Evolutionary conservation across 2,113 vertebrate species (phyloP).

Genomic region (Xiphophorus couchianus): DNA sequence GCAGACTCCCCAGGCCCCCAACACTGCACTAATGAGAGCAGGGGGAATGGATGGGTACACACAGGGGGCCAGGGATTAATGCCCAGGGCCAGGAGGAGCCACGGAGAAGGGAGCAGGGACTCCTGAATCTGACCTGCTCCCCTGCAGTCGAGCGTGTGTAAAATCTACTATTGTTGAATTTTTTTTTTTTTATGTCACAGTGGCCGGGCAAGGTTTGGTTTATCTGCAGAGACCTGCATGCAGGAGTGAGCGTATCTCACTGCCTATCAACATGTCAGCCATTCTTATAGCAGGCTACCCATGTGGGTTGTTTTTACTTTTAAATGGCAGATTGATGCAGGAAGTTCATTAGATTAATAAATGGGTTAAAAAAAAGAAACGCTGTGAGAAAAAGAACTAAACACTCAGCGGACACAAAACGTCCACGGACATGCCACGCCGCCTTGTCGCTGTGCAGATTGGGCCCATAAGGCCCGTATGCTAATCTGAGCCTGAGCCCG

Average conservation of each 20-base stretch:
- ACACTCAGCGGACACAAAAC: constrained; percentile 9
- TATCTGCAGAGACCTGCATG: constrained; percentile 23
- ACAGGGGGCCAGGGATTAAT: constrained; percentile 75
- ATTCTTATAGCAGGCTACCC: constrained; percentile 8
- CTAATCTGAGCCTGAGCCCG: constrained; percentile 71
- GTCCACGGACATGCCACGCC: constrained; percentile 37
- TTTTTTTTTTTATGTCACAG: constrained; percentile 28
- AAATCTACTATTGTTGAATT: constrained; percentile 38
- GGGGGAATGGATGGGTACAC: constrained; percentile 74
- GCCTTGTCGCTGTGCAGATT: constrained; percentile 70
- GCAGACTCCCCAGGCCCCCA: constrained; percentile 70
- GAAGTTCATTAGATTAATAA: background rate
- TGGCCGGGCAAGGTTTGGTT: constrained; percentile 16
- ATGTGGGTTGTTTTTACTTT: constrained; percentile 1
- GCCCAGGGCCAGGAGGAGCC: constrained; percentile 72
- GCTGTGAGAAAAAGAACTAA: constrained; percentile 29
- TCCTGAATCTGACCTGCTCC: constrained; percentile 53
- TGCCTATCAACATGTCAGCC: constrained; percentile 19
- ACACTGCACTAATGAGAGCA: constrained; percentile 79
- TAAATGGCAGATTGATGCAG: background rate
- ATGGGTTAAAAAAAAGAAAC: background rate
- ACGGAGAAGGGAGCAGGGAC: constrained; percentile 62
- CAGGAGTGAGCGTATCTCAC: constrained; percentile 6
- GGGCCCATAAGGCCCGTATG: constrained; percentile 79
- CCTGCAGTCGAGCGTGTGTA: constrained; percentile 28